phyloP scores from a whole-genome alignment of 1,140 invertebrate species.

The Triops cancriformis region DNA sequence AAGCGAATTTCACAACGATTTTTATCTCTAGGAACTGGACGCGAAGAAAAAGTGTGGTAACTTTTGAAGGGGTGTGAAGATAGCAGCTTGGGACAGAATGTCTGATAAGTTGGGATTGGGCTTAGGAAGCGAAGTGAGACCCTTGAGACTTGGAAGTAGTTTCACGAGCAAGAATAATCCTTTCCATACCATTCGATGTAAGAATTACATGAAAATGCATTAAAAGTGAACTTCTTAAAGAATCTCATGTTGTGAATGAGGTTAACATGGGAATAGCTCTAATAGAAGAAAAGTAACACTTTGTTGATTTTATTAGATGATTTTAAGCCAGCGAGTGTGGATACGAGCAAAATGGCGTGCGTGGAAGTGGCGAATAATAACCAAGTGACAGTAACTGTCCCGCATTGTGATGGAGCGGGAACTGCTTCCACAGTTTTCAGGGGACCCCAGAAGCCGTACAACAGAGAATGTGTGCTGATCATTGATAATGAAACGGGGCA shows the following conservation, averaged over 20 bases:
- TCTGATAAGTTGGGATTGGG: conserved; percentile 64
- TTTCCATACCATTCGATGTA: conserved; percentile 82
- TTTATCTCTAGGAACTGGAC: no score
- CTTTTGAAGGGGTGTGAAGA: background rate
- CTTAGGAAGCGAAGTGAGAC: conserved; percentile 62
- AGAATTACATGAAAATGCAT: conserved; percentile 41
- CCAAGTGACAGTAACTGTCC: conserved; percentile 81
- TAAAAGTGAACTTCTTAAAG: conserved; percentile 27
- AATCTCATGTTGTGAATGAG: conserved; percentile 17
- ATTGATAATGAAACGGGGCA: conserved; percentile 84
- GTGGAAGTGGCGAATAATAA: conserved; percentile 80
- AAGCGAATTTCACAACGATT: no score
- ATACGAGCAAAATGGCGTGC: conserved; percentile 76
- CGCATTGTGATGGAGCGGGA: conserved; percentile 82
- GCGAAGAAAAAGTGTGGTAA: background rate
- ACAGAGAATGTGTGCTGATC: conserved; percentile 90
- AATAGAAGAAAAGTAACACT: conserved; percentile 15
- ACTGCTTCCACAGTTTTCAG: conserved; percentile 85
- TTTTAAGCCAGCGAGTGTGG: conserved; percentile 93
- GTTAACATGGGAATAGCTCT: conserved; percentile 17
- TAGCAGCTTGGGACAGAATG: conserved; percentile 37
- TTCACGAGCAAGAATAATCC: conserved; percentile 60
- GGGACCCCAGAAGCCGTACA: conserved; percentile 79
- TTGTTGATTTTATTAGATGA: conserved; percentile 62
- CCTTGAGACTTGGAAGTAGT: conserved; percentile 72